Conservation (phyloP, 2,888 invertebrate genomes). For the Steromphala cineraria region DNA sequence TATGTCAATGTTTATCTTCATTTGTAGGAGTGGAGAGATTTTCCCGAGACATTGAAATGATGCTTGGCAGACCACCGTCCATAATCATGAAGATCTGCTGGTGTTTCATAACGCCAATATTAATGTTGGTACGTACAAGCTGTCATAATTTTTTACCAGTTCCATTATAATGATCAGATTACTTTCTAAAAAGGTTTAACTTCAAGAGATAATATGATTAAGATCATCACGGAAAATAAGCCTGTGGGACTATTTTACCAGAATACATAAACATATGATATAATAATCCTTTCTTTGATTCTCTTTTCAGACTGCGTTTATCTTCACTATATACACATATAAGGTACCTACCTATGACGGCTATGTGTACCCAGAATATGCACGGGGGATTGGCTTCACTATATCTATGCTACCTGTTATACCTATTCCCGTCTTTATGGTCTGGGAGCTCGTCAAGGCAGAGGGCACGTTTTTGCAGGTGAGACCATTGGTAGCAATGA, state of each 20-base stretch:
- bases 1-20: not conserved
- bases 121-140: conserved; percentile 48
- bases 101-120: conserved; percentile 53
- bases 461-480: conserved; percentile 54
- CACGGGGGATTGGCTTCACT: conserved; percentile 66
- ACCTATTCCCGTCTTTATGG: conserved; percentile 59
- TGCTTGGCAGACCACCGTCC: conserved; percentile 52
- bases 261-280: too few species aligned
- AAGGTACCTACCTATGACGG: conserved; percentile 66
- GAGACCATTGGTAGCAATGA: not conserved
- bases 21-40: conserved; percentile 57
- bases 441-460: conserved; percentile 47
- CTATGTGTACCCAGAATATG: conserved; percentile 70
- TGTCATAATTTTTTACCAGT: not conserved
- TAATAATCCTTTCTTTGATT: too few species aligned
- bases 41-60: conserved; percentile 55
- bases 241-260: too few species aligned
- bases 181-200: too few species aligned
- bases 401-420: conserved; percentile 63
- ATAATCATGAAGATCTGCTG: conserved; percentile 51
- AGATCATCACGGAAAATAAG: too few species aligned
- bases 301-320: conserved; percentile 58
- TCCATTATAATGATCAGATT: too few species aligned
- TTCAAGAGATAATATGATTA: too few species aligned
- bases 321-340: conserved; percentile 62